Percentiles rank a stretch among this genome's conserved stretches.
Conservation (phyloP, 2,113 vertebrate species). For the Promerops cafer region DNA sequence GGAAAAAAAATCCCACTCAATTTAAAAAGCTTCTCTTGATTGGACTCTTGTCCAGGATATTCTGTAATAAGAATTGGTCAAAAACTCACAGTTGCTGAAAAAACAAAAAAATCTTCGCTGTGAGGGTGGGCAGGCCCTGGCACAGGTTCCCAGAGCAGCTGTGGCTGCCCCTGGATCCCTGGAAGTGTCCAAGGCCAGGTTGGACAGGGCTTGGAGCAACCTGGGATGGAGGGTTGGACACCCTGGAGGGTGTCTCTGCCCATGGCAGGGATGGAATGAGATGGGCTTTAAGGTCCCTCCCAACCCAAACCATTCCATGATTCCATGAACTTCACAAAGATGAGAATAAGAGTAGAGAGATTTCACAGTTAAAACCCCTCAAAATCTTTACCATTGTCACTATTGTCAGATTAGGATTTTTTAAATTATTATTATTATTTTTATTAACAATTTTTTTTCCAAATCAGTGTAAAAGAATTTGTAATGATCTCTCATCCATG, state of each 20-base stretch:
- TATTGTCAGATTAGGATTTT: neutral
- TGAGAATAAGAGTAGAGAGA: neutral
- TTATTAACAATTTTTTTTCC: neutral
- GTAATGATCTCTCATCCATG: neutral
- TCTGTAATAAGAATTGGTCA: neutral
- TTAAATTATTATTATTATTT: neutral
- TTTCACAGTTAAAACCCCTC: neutral
- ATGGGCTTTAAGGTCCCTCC: neutral
- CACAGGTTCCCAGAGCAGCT: neutral
- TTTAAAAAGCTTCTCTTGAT: neutral
- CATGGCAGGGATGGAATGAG: neutral
- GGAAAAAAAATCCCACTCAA: neutral
- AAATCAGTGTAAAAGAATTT: neutral
- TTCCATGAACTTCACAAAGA: neutral
- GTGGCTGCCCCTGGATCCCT: neutral
- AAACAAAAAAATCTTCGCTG: neutral
- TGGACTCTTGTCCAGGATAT: neutral
- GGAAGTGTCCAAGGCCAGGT: fast-evolving
- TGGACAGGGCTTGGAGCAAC: fast-evolving
- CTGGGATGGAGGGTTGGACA: no score
- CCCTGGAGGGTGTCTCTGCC: neutral
- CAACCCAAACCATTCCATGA: neutral
- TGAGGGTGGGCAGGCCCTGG: neutral
- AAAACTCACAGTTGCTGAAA: neutral
- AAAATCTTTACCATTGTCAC: neutral